Evolutionary conservation across 2,797 vertebrate genomes (phyloP), one percentile per base, ranked within the genome.

Genomic region (Tenualosa ilisha): DNA sequence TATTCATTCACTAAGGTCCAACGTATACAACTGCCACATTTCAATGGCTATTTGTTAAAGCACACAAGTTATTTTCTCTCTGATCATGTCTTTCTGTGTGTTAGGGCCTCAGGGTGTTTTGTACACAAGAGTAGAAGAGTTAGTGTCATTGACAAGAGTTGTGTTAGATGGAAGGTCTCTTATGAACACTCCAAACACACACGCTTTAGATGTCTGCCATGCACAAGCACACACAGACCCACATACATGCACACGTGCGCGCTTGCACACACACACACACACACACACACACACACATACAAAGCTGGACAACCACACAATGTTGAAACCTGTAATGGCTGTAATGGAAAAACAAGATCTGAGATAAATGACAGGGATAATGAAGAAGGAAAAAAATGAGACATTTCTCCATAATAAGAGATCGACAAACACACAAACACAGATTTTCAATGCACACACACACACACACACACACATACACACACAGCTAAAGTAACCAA

Each of bases 401-500:
- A 56, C 53, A 17, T 20, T 56, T 56, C 3, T 3, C 53, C 53
- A 13, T 56, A 20, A 56, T 56, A 0, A 54, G 20, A 54, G 53
- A 54, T 17, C 6, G 4, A 5, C 6, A 22, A 59, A 6, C 11
- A 81, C 22, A 1, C 24, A 63, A 3, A 40, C 61, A 68, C 24
- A 56, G 31, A 53, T 24, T 15, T 9, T 12, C 63, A 37, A 83
- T 7, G 75, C 1, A 40, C 65, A 72, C 31, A 68, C 65, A 24
- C 65, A 72, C 65, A 72, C 1, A 40, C 65, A 72, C 31, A 68
- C 65, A 24, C 65, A 72, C 65, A 72, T 12, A 40, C 31, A 72
- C 65, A 72, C 65, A 72, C 65, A 72, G 68, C 68, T 40, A 68
- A 68, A 68, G 65, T 72, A 72, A 31, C 65, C 65, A 72, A 72